Evolutionary conservation across 2,888 invertebrate species (phyloP).

Genomic region (Pollenia labialis): DNA sequence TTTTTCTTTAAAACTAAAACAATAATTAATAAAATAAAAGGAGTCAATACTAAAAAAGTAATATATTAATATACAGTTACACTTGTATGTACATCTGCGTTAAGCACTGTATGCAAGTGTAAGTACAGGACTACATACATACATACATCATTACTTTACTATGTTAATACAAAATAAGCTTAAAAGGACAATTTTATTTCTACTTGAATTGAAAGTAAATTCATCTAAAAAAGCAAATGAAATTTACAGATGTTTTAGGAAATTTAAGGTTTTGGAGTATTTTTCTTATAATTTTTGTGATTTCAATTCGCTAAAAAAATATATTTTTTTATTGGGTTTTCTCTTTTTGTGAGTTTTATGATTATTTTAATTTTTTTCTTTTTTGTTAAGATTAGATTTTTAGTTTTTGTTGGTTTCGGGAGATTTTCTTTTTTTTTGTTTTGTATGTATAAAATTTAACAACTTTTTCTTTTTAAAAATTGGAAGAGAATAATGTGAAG

Average conservation of each 20-base stretch:
- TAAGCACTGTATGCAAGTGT: neutral
- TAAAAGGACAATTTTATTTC: slow-evolving; percentile 36
- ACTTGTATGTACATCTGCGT: neutral
- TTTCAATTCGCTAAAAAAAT: slow-evolving; percentile 69
- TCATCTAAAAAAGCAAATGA: slow-evolving; percentile 60
- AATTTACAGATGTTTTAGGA: slow-evolving; percentile 50
- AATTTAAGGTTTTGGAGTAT: slow-evolving; percentile 26
- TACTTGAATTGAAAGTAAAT: slow-evolving; percentile 15
- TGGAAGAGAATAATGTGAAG: slow-evolving; percentile 23
- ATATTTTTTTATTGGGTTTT: slow-evolving; percentile 51
- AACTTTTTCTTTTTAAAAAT: slow-evolving; percentile 49
- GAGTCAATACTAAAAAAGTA: neutral
- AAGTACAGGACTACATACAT: neutral
- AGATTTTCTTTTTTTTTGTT: slow-evolving; percentile 41
- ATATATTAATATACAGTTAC: neutral
- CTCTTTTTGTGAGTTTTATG: slow-evolving; percentile 17
- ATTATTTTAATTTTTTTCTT: slow-evolving; percentile 22
- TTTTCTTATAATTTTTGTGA: slow-evolving; percentile 16
- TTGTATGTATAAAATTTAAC: slow-evolving; percentile 54
- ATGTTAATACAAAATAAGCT: slow-evolving; percentile 13
- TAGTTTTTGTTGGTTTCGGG: slow-evolving; percentile 42
- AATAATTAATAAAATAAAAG: slow-evolving; percentile 11
- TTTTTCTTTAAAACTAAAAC: slow-evolving; percentile 4
- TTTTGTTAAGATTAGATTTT: slow-evolving; percentile 38
- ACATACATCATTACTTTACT: neutral